These are phyloP conservation scores for Akabosia matsudoensis DNA, from an alignment of 1,140 invertebrate species.

Conservation along the genomic window DNA sequence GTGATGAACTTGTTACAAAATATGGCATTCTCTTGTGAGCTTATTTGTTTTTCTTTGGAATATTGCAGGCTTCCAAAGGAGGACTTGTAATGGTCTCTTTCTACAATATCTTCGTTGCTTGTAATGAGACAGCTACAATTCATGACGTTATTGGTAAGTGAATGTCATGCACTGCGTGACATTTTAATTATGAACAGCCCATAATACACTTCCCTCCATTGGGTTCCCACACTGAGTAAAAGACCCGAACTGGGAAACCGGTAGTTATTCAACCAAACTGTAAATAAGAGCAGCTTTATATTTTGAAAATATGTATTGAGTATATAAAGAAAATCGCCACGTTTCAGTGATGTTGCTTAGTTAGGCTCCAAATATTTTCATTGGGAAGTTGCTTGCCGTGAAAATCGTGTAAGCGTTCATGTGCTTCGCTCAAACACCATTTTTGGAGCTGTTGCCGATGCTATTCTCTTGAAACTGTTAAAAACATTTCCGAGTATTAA, in stretches of 20 bases:
- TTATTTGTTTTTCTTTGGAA: conserved; percentile 1
- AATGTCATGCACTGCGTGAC: not conserved
- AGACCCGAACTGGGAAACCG: too few relatives aligned
- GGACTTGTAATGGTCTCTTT: conserved; percentile 50
- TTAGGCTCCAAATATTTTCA: too few relatives aligned
- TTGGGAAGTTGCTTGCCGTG: too few relatives aligned
- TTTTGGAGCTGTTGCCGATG: not conserved
- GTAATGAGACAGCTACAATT: conserved; percentile 51
- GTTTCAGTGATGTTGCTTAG: too few relatives aligned
- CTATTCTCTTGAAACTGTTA: not conserved
- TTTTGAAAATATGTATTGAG: not conserved
- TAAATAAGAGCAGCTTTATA: not conserved
- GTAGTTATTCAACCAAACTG: too few relatives aligned
- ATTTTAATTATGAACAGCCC: not conserved
- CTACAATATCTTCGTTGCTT: conserved; percentile 47
- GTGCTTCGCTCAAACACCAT: too few relatives aligned
- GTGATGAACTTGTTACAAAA: not conserved
- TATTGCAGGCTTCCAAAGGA: conserved; percentile 44
- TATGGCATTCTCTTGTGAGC: not conserved
- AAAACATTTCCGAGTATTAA: not conserved
- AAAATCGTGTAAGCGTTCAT: too few relatives aligned
- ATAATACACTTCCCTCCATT: too few relatives aligned
- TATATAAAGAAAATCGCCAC: not conserved
- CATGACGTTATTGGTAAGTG: conserved; percentile 57
- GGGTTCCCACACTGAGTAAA: too few relatives aligned